Evolutionary conservation across 2,113 vertebrate species (phyloP).

Genomic region (Sorex fumeus): DNA sequence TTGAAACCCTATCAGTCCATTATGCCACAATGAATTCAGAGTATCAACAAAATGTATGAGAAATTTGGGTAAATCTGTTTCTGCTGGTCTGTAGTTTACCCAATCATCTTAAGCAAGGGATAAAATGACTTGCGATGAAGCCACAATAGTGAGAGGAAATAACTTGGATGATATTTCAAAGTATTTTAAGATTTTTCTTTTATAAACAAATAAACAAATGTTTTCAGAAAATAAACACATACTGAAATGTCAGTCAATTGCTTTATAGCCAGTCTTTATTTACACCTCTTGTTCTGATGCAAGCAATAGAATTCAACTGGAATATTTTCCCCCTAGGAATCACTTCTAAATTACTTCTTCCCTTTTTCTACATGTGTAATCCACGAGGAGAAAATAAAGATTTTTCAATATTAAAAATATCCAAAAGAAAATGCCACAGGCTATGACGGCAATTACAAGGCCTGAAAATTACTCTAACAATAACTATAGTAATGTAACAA

Average conservation of each 20-base stretch:
- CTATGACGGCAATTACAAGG: background rate
- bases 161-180: background rate
- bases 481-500: background rate
- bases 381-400: background rate
- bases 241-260: constrained; percentile 24
- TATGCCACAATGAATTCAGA: background rate
- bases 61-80: background rate
- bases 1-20: background rate
- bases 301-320: constrained; percentile 21
- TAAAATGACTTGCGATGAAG: background rate
- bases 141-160: background rate
- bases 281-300: background rate
- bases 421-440: background rate
- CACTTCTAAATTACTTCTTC: constrained; percentile 43
- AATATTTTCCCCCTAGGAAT: constrained; percentile 26
- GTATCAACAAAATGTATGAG: background rate
- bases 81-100: background rate
- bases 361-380: background rate
- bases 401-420: background rate
- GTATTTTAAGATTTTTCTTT: background rate
- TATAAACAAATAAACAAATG: background rate
- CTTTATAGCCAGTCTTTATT: background rate
- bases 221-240: background rate
- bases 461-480: constrained; percentile 15
- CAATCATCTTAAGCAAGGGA: background rate